Conservation (phyloP, 2,888 invertebrate genomes). For the Acrobasis suavella region DNA sequence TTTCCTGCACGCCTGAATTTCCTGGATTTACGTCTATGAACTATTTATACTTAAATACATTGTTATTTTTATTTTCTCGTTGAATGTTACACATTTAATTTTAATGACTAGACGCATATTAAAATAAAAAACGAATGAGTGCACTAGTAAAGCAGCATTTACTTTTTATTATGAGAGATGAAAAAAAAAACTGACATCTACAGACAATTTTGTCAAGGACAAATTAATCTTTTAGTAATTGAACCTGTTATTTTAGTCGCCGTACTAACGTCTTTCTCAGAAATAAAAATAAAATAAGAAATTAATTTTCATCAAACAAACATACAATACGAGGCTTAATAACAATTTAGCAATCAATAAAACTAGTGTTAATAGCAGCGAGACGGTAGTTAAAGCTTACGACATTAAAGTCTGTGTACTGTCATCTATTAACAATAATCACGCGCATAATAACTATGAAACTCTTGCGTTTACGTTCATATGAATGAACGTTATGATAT, state of each 20-base stretch:
- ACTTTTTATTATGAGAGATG: too few relatives aligned
- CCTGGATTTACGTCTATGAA: too few relatives aligned
- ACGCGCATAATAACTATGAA: constrained; percentile 52
- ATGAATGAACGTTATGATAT: constrained; percentile 76
- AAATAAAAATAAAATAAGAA: neutral
- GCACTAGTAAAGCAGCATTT: too few relatives aligned
- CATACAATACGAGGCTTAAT: constrained; percentile 26
- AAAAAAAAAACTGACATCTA: neutral
- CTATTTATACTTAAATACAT: too few relatives aligned
- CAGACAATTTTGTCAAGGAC: neutral
- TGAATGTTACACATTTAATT: too few relatives aligned
- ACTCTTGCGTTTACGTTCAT: constrained; percentile 47
- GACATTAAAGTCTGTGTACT: constrained; percentile 58
- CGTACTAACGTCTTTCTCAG: neutral
- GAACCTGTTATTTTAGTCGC: neutral
- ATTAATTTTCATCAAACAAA: neutral
- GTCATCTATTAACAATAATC: constrained; percentile 59
- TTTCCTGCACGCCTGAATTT: too few relatives aligned
- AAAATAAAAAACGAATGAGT: too few relatives aligned
- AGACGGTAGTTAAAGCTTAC: constrained; percentile 52
- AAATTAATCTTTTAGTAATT: neutral
- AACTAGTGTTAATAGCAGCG: constrained; percentile 57
- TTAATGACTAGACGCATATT: too few relatives aligned
- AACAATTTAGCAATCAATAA: constrained; percentile 52
- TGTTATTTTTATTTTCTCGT: too few relatives aligned